Conservation (phyloP, 2,113 vertebrate species). For the Hyperoodon ampullatus region DNA sequence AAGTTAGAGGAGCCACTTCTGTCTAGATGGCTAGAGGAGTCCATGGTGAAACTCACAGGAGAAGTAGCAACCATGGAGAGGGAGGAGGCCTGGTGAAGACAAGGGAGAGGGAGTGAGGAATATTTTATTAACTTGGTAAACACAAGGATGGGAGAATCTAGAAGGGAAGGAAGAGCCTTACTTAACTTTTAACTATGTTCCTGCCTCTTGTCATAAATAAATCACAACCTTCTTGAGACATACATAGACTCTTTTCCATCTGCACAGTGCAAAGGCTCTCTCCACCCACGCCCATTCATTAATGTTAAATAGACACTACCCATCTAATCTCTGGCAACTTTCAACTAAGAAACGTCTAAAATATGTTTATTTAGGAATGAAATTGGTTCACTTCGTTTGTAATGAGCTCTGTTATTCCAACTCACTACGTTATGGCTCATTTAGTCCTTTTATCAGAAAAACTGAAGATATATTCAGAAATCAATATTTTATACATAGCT, state of each 20-base stretch:
- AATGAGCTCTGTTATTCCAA: background rate
- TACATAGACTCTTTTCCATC: background rate
- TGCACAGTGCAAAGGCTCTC: background rate
- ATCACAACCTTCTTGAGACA: background rate
- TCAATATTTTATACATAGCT: background rate
- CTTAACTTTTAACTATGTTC: background rate
- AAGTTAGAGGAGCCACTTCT: background rate
- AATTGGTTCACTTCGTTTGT: background rate
- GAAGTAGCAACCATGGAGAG: background rate
- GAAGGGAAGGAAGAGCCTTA: background rate
- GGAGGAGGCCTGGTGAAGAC: background rate
- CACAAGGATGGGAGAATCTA: background rate
- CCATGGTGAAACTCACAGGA: background rate
- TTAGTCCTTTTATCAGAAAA: conserved; percentile 41
- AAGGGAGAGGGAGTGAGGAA: background rate
- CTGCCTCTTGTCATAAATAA: background rate
- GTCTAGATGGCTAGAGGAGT: background rate
- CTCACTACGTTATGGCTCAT: conserved; percentile 2
- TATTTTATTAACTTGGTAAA: background rate
- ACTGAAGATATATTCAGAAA: background rate
- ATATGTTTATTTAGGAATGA: background rate
- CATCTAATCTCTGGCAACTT: background rate
- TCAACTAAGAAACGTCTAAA: background rate
- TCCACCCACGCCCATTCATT: background rate
- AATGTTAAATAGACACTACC: background rate